These are phyloP conservation scores for Barypeithes pellucidus DNA, from an alignment of 2,888 invertebrate species.

Conservation along the genomic window DNA sequence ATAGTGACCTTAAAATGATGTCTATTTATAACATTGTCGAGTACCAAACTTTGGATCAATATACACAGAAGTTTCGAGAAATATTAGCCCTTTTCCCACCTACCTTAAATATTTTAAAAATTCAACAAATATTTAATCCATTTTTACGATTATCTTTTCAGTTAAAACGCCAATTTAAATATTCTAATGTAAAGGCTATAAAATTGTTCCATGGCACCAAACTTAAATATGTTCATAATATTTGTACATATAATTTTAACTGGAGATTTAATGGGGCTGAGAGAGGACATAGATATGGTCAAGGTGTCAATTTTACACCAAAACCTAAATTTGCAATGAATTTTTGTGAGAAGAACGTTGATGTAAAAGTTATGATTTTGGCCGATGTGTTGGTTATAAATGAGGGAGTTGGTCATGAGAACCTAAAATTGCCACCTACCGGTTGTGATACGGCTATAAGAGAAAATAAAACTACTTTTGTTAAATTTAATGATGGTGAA, in stretches of 20 bases:
- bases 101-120: slow-evolving; percentile 32
- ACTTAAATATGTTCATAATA: slow-evolving; percentile 39
- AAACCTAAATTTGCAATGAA: slow-evolving; percentile 45
- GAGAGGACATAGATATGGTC: slow-evolving; percentile 42
- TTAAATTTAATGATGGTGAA: slow-evolving; percentile 50
- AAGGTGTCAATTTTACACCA: slow-evolving; percentile 49
- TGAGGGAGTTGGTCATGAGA: slow-evolving; percentile 17
- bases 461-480: slow-evolving; percentile 17
- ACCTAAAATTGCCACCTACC: slow-evolving; percentile 38
- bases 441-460: slow-evolving; percentile 46
- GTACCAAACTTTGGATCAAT: slow-evolving; percentile 24
- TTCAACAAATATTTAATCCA: slow-evolving; percentile 43
- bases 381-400: slow-evolving; percentile 45
- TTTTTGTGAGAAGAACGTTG: slow-evolving; percentile 44
- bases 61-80: slow-evolving; percentile 32
- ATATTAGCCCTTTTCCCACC: slow-evolving; percentile 34
- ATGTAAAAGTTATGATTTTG: slow-evolving; percentile 43
- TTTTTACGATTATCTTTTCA: slow-evolving; percentile 42
- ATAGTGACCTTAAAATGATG: background rate
- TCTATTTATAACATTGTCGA: slow-evolving; percentile 28
- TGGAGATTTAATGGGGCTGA: slow-evolving; percentile 47
- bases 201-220: slow-evolving; percentile 49
- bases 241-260: slow-evolving; percentile 50
- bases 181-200: slow-evolving; percentile 26
- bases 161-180: slow-evolving; percentile 29